phyloP scores from a whole-genome alignment of 2,797 vertebrate species.

The Pangasius mekongensis region DNA sequence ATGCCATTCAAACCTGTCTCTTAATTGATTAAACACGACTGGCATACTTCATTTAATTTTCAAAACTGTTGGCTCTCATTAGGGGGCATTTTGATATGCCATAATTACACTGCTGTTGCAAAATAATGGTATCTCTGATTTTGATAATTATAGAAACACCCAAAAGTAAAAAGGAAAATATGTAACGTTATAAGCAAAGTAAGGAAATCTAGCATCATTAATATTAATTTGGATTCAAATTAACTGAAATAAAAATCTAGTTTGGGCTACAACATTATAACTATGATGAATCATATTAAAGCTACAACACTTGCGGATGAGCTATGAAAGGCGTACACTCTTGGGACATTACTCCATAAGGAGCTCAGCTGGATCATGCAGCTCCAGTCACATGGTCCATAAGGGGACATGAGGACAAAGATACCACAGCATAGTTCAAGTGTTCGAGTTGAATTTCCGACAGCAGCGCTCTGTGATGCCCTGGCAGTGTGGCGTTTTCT shows the following conservation, averaged over 20 bases:
- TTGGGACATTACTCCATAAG: not conserved
- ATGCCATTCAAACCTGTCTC: slow-evolving; percentile 78
- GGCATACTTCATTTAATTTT: slow-evolving; percentile 82
- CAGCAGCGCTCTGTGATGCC: slow-evolving; percentile 64
- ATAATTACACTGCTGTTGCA: slow-evolving; percentile 77
- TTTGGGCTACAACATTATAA: not conserved
- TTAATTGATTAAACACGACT: slow-evolving; percentile 84
- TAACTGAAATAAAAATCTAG: not conserved
- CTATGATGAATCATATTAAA: not conserved
- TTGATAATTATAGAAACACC: slow-evolving; percentile 36
- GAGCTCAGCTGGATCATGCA: slow-evolving; percentile 44
- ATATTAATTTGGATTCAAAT: slow-evolving; percentile 30
- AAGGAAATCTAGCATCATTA: not conserved
- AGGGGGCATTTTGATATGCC: slow-evolving; percentile 63
- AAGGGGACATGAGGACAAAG: slow-evolving; percentile 70
- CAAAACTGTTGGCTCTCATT: slow-evolving; percentile 69
- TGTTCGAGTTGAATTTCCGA: slow-evolving; percentile 72
- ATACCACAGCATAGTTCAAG: slow-evolving; percentile 71
- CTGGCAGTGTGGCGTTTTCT: slow-evolving; percentile 40
- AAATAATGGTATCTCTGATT: slow-evolving; percentile 57
- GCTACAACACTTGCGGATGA: too few relatives aligned
- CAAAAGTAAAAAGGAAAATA: not conserved
- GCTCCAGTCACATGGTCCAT: not conserved
- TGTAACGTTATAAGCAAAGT: not conserved
- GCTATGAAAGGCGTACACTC: not conserved